Base-by-base conservation (phyloP, 2,113 vertebrate genomes). In the Struthio camelus region DNA sequence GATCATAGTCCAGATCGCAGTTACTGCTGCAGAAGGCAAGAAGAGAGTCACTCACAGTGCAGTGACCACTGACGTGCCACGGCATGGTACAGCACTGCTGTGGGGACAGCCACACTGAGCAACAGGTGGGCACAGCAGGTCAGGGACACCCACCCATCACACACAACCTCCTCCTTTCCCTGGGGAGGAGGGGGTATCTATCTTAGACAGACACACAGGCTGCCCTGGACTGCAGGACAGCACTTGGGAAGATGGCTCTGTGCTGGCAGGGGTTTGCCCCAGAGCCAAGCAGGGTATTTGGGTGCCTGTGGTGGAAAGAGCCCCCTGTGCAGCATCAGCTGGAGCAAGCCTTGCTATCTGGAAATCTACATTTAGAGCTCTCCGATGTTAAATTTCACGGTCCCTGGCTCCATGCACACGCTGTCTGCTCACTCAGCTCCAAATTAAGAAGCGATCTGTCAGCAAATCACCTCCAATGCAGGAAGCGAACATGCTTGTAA, bases 1-100 rank as follows among this genome's bases (percentile, higher is more conserved):
- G 83, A 22, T 97, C 38, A 0, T 91, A 96, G 77, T 96, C 96
- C 89, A 93, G 87, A 36, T 96, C 84, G 2, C 80, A 96, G 87
- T 54, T 92, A 66, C 80, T 92, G 95, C 90, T 97, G 85, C 42
- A 15, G 67, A 50, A 76, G 59, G 8, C 14, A 46, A 94, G 53
- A 48, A 34, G 38, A 27, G 19, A 40, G n/a, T 87, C 75, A 87
- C 18, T 38, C 2, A 0, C 77, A 24, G 28, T 16, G 46, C 2
- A 1, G 24, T n/a, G 69, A 11, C 27, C 72, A 16, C 1, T 2
- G 36, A 3, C 1, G 66, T 22, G 46, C 40, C 66, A 13, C 8
- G 13, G 44, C 44, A 6, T 5, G 20, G 14, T 36, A 14, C n/a
- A 14, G 24, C 11, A 15, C 64, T 14, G 10, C 30, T 1, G 0